These are phyloP conservation scores for Napeogenes inachia DNA, from an alignment of 2,888 invertebrate genomes.

Conservation along the genomic window DNA sequence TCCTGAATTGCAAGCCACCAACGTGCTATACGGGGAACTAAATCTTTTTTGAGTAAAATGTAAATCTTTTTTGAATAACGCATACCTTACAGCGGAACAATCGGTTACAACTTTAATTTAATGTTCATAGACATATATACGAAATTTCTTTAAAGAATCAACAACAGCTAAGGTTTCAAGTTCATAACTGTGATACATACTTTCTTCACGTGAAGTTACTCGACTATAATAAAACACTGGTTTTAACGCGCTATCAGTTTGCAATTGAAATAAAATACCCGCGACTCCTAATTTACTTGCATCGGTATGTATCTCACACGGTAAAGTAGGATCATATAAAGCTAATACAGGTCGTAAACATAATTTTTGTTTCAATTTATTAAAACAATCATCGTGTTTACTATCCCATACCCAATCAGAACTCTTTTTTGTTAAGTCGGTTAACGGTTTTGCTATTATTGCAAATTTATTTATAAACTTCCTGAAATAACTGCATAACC, in stretches of 20 bases:
- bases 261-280: conserved; percentile 36
- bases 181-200: too few species aligned
- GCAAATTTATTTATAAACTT: conserved; percentile 38
- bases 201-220: too few species aligned
- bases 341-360: conserved; percentile 34
- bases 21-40: conserved; percentile 38
- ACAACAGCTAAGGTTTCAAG: too few species aligned
- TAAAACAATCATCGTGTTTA: conserved; percentile 24
- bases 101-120: too few species aligned
- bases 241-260: too few species aligned
- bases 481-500: conserved; percentile 36
- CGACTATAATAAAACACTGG: too few species aligned
- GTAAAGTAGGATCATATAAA: conserved; percentile 31
- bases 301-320: conserved; percentile 38
- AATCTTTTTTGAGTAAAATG: too few species aligned
- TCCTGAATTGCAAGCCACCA: conserved; percentile 44
- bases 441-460: conserved; percentile 33
- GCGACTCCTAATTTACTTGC: conserved; percentile 36
- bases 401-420: conserved; percentile 27
- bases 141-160: too few species aligned
- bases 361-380: conserved; percentile 28
- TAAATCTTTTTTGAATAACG: too few species aligned
- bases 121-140: too few species aligned
- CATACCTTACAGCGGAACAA: too few species aligned
- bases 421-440: conserved; percentile 33